Evolutionary conservation across 2,797 vertebrate genomes (phyloP), one percentile per base, ranked within the genome.

Genomic region (Microctenopoma steveboyesi): DNA sequence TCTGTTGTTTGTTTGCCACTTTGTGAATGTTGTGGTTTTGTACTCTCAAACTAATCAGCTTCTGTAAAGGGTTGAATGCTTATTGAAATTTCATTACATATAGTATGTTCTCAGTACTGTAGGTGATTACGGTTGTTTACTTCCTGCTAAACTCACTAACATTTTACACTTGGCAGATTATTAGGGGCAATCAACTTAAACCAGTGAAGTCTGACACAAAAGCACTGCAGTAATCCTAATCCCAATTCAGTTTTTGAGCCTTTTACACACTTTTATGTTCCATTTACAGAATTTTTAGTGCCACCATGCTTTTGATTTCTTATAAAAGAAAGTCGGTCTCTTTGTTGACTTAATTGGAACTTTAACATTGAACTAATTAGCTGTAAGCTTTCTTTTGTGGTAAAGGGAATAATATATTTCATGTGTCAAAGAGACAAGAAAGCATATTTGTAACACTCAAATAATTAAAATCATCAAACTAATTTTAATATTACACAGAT

Each of bases 311-410:
- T 65, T 85, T 85, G 87, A 87, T 89, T 92, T 90, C 81, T 91
- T 90, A 91, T 89, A 90, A 92, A 92, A 88, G 56, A 54, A 89
- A 82, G 80, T 84, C 78, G 66, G 84, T 86, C 83, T 91, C 86
- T 90, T 87, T 91, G 22, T 22, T 22, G 22, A 22, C 22, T 22
- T 22, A 22, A 22, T 22, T 22, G 22, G 22, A 22, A 22, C 22
- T 22, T 22, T 22, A 22, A 22, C 22, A 86, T 88, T 91, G 83
- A 91, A 90, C 82, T 86, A 82, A 88, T 92, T 91, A 90, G 88
- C 91, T 82, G 69, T 69, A 22, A 22, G 83, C 88, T 81, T 82
- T 87, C 84, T 91, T 83, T 90, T 90, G 87, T 87, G 88, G 91
- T 87, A 33, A 53, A 76, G 62, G 82, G 78, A 89, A 88, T 90